These are phyloP conservation scores for Pagetopsis macropterus DNA, from an alignment of 2,797 vertebrate genomes.

Conservation along the genomic window DNA sequence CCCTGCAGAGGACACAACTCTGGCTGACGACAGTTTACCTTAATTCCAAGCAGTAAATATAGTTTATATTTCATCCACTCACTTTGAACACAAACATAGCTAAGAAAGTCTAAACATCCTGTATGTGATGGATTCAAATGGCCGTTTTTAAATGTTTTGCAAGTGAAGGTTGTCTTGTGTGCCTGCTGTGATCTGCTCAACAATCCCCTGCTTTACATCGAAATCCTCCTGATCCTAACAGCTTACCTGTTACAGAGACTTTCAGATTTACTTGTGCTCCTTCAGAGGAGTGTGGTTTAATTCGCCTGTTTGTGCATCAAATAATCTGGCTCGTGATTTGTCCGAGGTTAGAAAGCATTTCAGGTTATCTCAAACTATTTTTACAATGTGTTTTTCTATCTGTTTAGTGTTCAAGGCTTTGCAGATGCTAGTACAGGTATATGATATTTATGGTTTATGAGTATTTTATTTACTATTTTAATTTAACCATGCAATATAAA, in stretches of 20 bases:
- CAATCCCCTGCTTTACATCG: conserved; percentile 70
- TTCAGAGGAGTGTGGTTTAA: not conserved
- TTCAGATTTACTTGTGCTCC: conserved; percentile 51
- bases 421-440: not conserved
- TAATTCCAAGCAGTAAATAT: conserved; percentile 5
- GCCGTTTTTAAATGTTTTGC: conserved; percentile 18
- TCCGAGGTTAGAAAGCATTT: not conserved
- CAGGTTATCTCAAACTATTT: not conserved
- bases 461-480: not conserved
- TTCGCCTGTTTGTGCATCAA: not conserved
- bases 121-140: not conserved
- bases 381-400: not conserved
- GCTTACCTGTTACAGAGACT: conserved; percentile 66
- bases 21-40: conserved; percentile 3
- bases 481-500: not conserved
- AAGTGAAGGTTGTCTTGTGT: conserved; percentile 38
- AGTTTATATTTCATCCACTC: not conserved
- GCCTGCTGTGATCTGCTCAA: conserved; percentile 45
- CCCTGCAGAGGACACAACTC: conserved; percentile 2
- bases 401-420: conserved; percentile 9
- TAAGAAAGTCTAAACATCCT: not conserved
- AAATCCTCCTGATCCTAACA: conserved; percentile 79
- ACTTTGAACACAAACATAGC: not conserved
- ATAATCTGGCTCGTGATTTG: conserved; percentile 14
- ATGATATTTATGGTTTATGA: not conserved